Evolutionary conservation across 2,113 vertebrate species (phyloP), one percentile per base, ranked within the genome.

Genomic region (Anguilla japonica): DNA sequence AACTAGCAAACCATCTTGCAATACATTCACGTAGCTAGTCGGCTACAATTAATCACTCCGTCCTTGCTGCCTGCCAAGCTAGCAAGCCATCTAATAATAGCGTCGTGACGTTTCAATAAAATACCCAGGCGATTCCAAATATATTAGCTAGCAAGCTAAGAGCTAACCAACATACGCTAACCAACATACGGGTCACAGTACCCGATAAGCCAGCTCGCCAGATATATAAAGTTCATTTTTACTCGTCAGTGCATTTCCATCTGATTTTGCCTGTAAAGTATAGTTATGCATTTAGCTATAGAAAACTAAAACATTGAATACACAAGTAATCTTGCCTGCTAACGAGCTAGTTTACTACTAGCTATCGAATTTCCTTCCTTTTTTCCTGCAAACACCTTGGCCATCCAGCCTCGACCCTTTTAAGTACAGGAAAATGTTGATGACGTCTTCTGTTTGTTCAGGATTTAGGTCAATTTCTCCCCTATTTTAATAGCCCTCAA

Each of bases 61-160:
- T 34, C n/a, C 26, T 75, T 34, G 71, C n/a, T 75, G 26, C 26
- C 71, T 34, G n/a, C 7, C 71, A 8, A 75, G 71, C 71, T 56
- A 85, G 50, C 18, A 29, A 85, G 79, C 83, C 67, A 50, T 43
- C 91, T 92, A 95, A 95, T 95, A 94, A 94, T 94, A 96, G 95
- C 91, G 92, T 92, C 90, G 92, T 95, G 94, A 96, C 94, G 94
- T 93, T 92, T 92, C 87, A 87, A 86, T 90, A 88, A 92, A 92
- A 93, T 93, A 92, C 93, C 91, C 90, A 87, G 90, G 90, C 93
- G 92, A 87, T 87, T 87, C 46, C 84, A 84, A 83, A 83, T 87
- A 85, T 87, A 86, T 79, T 85, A 79, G 84, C 83, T 86, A 88
- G 89, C 88, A 83, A 85, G 84, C 86, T 88, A 86, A 41, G 56